These are phyloP conservation scores for Anastatus disparis DNA, from an alignment of 1,140 invertebrate genomes.

Conservation along the genomic window DNA sequence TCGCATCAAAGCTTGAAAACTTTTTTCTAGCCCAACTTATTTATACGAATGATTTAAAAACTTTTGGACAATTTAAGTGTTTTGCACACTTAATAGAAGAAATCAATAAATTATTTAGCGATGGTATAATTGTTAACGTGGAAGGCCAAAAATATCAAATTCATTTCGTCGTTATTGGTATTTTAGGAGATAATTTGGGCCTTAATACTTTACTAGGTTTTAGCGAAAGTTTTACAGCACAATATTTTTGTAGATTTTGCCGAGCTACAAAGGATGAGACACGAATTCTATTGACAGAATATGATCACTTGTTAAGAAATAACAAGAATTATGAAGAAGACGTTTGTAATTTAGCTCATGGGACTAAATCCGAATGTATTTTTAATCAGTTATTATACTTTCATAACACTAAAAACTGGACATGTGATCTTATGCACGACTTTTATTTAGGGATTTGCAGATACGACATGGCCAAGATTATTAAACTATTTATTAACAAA, in stretches of 20 bases:
- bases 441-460: not conserved
- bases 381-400: not conserved
- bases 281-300: too few species aligned
- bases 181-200: conserved; percentile 10
- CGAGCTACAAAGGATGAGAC: not conserved
- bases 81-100: too few species aligned
- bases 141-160: not conserved
- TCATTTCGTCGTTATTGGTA: not conserved
- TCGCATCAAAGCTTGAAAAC: too few species aligned
- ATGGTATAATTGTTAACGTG: not conserved
- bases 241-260: not conserved
- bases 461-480: not conserved
- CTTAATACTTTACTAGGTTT: conserved; percentile 1
- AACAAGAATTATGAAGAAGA: not conserved
- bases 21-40: too few species aligned
- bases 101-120: too few species aligned
- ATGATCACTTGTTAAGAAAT: not conserved
- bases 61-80: too few species aligned
- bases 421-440: not conserved
- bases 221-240: not conserved
- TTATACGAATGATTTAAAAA: too few species aligned
- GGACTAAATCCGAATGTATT: not conserved
- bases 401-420: not conserved
- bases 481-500: not conserved
- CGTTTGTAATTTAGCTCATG: not conserved